Base-by-base conservation (phyloP, 2,888 invertebrate genomes). In the Watsonalla cultraria region DNA sequence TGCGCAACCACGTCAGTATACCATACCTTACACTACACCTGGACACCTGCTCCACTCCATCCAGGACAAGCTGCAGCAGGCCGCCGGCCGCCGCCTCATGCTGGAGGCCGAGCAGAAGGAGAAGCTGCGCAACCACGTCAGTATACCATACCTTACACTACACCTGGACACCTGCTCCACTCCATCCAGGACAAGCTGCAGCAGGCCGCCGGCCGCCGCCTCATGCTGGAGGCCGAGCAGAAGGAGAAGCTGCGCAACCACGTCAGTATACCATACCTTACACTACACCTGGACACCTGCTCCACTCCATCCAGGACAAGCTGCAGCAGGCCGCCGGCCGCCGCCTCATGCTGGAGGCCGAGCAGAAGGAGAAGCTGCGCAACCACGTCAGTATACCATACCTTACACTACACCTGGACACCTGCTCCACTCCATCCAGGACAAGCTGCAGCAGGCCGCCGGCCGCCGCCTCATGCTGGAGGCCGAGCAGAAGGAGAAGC, bases 41-140 rank as follows among this genome's bases (percentile, higher is more conserved):
- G 24, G 24, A 24, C 24, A 24, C 24, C 24, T 24, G 24, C 24
- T 24, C 24, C 24, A 87, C 65, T 91, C 94, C 67, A 94, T 95
- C 71, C 94, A 94, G 80, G 86, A 86, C 74, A 90, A 90, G 79
- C 78, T 90, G 71, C 80, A 81, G 70, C 85, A 83, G 64, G 86
- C 86, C 53, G 94, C 95, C 69, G 93, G 92, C 73, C 94, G 96
- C 73, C 93, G 96, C 51, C 93, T 94, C 72, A 92, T 93, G 68
- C 90, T 95, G 63, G 95, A 96, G 78, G 93, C 93, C 66, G 95
- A 95, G 78, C 94, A 95, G 78, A 93, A 93, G 80, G 95, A 96
- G 82, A 95, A 95, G 76, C 92, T 96, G 66, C 94, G 94, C 77
- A 94, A 93, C 83, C 94, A 95, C 76, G 96, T 95, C 82, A 93